These are phyloP conservation scores for Gryon sp. DNA, from an alignment of 1,140 invertebrate species.

Conservation along the genomic window DNA sequence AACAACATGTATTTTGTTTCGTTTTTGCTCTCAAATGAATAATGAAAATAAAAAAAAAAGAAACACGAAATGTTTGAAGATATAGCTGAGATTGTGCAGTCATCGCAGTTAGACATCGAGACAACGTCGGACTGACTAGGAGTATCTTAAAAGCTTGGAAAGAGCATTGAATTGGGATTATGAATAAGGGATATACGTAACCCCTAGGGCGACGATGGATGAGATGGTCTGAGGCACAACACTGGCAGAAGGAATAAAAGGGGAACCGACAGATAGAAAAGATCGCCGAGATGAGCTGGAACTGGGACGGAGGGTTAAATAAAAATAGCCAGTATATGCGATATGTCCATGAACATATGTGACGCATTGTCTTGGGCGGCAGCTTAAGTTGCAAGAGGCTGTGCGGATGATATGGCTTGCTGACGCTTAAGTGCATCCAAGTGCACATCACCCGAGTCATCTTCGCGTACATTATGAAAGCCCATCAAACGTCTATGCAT, in stretches of 20 bases:
- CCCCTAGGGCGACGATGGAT: conserved; percentile 67
- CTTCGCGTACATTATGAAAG: conserved; percentile 52
- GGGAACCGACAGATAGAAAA: too few species aligned
- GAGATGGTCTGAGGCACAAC: conserved; percentile 56
- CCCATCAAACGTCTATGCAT: conserved; percentile 58
- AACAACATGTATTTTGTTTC: too few species aligned
- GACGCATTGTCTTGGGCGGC: conserved; percentile 68
- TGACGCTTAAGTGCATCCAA: conserved; percentile 60
- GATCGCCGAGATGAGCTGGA: too few species aligned
- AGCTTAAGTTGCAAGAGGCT: conserved; percentile 27
- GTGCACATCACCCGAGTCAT: conserved; percentile 54
- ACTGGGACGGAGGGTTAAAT: too few species aligned
- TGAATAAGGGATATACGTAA: conserved; percentile 73
- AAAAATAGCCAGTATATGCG: too few species aligned
- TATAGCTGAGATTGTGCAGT: conserved; percentile 55
- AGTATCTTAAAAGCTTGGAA: conserved; percentile 74
- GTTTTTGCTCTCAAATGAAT: too few species aligned
- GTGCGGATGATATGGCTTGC: conserved; percentile 39
- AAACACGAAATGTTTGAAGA: too few species aligned
- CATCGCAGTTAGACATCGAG: conserved; percentile 60
- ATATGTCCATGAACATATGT: conserved; percentile 72
- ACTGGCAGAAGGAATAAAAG: not conserved
- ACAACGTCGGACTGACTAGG: conserved; percentile 50
- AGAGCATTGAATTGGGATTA: conserved; percentile 76
- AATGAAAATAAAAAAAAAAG: too few species aligned